Conservation (phyloP, 1,140 invertebrate genomes). For the Argopecten irradians region DNA sequence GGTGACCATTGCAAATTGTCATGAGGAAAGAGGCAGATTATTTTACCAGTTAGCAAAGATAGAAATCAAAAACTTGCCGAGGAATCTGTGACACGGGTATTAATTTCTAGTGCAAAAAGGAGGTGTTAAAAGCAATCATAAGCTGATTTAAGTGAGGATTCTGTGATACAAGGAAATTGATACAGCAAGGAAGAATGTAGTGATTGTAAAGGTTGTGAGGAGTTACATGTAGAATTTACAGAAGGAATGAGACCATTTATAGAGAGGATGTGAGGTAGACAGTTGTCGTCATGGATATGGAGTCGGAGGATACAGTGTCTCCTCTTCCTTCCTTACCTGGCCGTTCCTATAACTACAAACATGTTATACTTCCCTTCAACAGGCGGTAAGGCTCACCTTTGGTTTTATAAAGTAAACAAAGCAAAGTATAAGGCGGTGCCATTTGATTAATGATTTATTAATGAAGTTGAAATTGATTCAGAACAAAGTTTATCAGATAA, state of each 20-base stretch:
- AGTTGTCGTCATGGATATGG: background rate
- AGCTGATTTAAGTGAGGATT: too few species aligned
- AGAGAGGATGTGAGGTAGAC: background rate
- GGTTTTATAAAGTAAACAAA: too few species aligned
- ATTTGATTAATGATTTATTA: too few species aligned
- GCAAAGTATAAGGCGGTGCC: too few species aligned
- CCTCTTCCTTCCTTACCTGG: background rate
- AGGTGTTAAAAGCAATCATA: too few species aligned
- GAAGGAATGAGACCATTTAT: too few species aligned
- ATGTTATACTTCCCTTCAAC: slow-evolving; percentile 48
- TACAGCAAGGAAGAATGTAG: background rate
- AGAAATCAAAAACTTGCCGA: background rate
- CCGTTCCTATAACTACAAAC: background rate
- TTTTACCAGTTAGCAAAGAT: background rate
- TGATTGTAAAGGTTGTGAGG: too few species aligned
- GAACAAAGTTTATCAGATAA: too few species aligned
- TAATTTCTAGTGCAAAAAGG: too few species aligned
- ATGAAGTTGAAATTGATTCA: too few species aligned
- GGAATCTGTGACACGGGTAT: slow-evolving; percentile 9
- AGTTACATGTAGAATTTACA: too few species aligned
- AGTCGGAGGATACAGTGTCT: background rate
- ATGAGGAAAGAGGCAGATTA: background rate
- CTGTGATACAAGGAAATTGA: background rate
- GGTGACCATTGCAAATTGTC: background rate
- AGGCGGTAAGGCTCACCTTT: background rate